phyloP scores from a whole-genome alignment of 2,888 invertebrate genomes.

The Molorchus minor region DNA sequence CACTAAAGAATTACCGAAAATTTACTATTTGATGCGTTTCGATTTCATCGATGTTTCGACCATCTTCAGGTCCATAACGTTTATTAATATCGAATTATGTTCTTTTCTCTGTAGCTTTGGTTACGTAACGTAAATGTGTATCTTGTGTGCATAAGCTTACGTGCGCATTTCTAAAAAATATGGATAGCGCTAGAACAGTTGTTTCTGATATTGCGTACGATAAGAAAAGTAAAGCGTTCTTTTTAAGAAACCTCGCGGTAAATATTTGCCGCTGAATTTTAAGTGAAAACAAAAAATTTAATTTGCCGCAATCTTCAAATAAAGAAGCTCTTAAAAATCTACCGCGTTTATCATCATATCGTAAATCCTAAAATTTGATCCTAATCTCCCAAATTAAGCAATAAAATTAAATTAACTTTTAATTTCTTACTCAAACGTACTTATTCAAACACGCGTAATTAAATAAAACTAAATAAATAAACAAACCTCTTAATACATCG shows the following conservation, averaged over 20 bases:
- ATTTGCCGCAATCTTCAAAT: constrained; percentile 36
- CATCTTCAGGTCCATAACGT: background rate
- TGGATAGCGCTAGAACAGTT: background rate
- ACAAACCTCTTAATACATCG: background rate
- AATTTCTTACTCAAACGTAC: constrained; percentile 40
- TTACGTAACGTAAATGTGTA: background rate
- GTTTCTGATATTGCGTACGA: background rate
- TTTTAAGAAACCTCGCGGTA: constrained; percentile 25
- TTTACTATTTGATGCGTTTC: too few species aligned
- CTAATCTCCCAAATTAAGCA: constrained; percentile 40
- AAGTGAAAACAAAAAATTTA: constrained; percentile 32
- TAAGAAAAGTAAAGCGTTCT: constrained; percentile 4
- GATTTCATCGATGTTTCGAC: background rate
- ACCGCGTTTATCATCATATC: constrained; percentile 34
- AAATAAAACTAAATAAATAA: constrained; percentile 20
- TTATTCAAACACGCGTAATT: constrained; percentile 33
- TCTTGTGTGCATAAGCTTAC: background rate
- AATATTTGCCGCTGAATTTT: constrained; percentile 36
- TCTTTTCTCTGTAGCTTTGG: too few species aligned
- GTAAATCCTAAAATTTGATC: constrained; percentile 36
- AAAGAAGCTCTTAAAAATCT: constrained; percentile 33
- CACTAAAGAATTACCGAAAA: too few species aligned
- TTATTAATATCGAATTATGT: too few species aligned
- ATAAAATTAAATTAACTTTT: constrained; percentile 44
- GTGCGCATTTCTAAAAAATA: background rate